Evolutionary conservation across 2,888 invertebrate species (phyloP).

Genomic region (Acleris sparsana): DNA sequence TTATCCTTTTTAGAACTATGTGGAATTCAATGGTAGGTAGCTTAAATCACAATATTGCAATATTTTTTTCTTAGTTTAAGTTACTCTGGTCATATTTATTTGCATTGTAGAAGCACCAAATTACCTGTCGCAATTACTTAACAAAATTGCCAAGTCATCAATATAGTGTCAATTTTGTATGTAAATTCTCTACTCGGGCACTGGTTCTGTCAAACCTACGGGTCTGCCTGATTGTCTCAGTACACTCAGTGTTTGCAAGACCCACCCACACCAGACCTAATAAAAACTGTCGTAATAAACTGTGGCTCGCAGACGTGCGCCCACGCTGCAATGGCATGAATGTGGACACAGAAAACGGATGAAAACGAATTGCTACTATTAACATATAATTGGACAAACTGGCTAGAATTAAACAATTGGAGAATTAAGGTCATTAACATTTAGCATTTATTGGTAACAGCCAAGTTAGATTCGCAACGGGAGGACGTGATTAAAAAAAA

Average conservation of each 20-base stretch:
- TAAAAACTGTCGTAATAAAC: slow-evolving; percentile 50
- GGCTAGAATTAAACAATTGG: slow-evolving; percentile 34
- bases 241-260: slow-evolving; percentile 15
- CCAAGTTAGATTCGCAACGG: not conserved
- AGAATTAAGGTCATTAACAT: slow-evolving; percentile 19
- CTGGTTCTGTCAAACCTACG: not conserved
- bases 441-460: slow-evolving; percentile 5
- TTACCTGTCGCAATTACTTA: too few species aligned
- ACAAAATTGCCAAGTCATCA: too few species aligned
- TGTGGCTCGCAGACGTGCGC: slow-evolving; percentile 42
- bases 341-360: slow-evolving; percentile 10
- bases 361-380: slow-evolving; percentile 16
- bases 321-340: slow-evolving; percentile 40
- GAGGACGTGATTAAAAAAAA: not conserved
- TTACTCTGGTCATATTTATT: too few species aligned
- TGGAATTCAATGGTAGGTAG: too few species aligned
- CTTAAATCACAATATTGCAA: too few species aligned
- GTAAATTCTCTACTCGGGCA: not conserved
- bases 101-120: too few species aligned
- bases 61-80: too few species aligned
- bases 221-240: slow-evolving; percentile 9
- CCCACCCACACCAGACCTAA: slow-evolving; percentile 32
- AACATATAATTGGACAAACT: slow-evolving; percentile 17
- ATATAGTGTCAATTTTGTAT: too few species aligned
- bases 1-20: too few species aligned